A percentile compares a stretch with the other conserved stretches of the same genome.
Conservation (phyloP, 2,888 invertebrate genomes). For the Stenurella melanura region DNA sequence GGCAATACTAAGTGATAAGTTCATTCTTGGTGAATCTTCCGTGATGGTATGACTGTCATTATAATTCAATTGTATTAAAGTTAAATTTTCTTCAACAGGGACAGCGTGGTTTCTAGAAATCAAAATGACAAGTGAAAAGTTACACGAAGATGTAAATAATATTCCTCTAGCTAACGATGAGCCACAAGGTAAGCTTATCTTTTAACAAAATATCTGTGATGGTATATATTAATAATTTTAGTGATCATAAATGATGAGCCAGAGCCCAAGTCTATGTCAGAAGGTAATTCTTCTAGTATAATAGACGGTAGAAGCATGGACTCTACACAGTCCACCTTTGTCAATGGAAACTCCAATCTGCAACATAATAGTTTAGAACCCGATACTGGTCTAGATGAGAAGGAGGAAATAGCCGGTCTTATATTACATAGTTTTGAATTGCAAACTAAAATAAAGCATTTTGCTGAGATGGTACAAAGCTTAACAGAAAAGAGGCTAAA, state of each 20-base stretch:
- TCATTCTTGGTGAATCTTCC: no score
- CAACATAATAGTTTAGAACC: conserved; percentile 81
- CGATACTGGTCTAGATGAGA: conserved; percentile 87
- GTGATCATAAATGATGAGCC: conserved; percentile 90
- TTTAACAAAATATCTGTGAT: no score
- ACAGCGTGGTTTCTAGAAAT: not conserved
- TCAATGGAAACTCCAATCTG: conserved; percentile 90
- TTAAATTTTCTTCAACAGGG: not conserved
- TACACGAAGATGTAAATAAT: conserved; percentile 85
- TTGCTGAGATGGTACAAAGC: conserved; percentile 97
- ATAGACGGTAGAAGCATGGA: conserved; percentile 91
- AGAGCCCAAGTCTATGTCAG: conserved; percentile 75
- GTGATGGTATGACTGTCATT: not conserved
- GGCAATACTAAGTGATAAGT: no score
- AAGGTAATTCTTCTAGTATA: conserved; percentile 76
- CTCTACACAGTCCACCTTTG: conserved; percentile 91
- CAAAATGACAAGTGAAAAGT: conserved; percentile 76
- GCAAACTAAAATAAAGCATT: conserved; percentile 98
- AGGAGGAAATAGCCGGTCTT: conserved; percentile 97
- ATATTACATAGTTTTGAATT: conserved; percentile 98
- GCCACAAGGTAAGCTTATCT: conserved; percentile 82
- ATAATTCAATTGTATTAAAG: not conserved
- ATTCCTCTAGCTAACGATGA: conserved; percentile 96
- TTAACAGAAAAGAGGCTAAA: conserved; percentile 99
- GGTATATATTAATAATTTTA: conserved; percentile 65